Evolutionary conservation across 2,888 invertebrate genomes (phyloP), one percentile per base, ranked within the genome.

Genomic region (Drosophila hamatofila): DNA sequence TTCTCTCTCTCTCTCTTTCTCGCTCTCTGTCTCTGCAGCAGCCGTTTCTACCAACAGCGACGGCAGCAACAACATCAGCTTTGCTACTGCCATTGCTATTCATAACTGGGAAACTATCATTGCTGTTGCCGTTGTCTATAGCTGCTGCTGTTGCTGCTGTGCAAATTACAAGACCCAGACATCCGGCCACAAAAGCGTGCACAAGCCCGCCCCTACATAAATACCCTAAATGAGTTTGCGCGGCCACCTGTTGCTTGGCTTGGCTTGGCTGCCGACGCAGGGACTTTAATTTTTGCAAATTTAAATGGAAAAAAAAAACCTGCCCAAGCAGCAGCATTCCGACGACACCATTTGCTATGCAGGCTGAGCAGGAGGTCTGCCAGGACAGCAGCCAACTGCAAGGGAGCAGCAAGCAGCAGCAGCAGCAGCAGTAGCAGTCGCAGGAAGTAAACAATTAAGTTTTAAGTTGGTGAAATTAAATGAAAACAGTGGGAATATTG

Each of bases 401-500:
- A 49, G 41, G 41, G 41, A 62, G 46, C 44, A 58, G 62, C 37
- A 18, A 21, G 21, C 42, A 21, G 42, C 42, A 21, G 42, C 21
- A 18, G 35, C 16, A 35, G 35, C 14, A 37, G 35, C 41, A 48
- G 48, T 3, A 18, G 12, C 49, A 65, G 73, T 66, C 64, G 69
- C 58, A 66, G 86, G 86, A 89, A 86, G 89, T 83, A 79, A 75
- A 89, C 86, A 86, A 86, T 86, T 86, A 86, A 89, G 86, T 89
- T 86, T 89, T 86, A 86, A 86, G 86, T 86, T 86, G 89, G 73
- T 70, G 81, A 86, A 86, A 86, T 86, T 86, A 86, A 86, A 86
- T 86, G 86, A 86, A 86, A 86, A 77, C 86, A 86, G 88, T 89
- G 86, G 89, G 86, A 89, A 84, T 86, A 86, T 86, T 86, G 89